Percentiles rank a stretch among this genome's conserved stretches.
phyloP scores from a whole-genome alignment of 2,113 vertebrate species.

The Scophthalmus maximus region DNA sequence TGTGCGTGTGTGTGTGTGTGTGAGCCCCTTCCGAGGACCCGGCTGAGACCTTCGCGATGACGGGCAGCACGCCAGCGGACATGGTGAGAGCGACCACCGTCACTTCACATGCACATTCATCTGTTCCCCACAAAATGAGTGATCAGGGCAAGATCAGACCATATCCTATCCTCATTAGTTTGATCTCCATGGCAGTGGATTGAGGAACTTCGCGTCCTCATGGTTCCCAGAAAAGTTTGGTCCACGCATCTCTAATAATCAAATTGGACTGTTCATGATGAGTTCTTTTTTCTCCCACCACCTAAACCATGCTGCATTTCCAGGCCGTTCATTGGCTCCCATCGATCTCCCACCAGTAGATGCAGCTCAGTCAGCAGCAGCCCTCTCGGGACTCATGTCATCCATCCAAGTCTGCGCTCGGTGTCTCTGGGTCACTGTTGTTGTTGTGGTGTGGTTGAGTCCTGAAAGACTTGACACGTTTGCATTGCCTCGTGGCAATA shows the following conservation, averaged over 20 bases:
- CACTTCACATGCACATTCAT: neutral
- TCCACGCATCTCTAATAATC: too few species aligned
- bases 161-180: too few species aligned
- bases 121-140: too few species aligned
- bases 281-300: too few species aligned
- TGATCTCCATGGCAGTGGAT: neutral
- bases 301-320: neutral
- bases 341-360: neutral
- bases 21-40: conserved; percentile 46
- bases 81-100: conserved; percentile 75
- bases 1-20: conserved; percentile 32
- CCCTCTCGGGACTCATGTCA: too few species aligned
- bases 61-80: conserved; percentile 80
- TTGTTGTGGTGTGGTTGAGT: neutral
- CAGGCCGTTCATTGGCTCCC: neutral
- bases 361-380: too few species aligned
- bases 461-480: neutral
- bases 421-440: neutral
- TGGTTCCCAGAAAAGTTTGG: too few species aligned
- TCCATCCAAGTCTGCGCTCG: too few species aligned
- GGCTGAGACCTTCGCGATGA: conserved; percentile 75
- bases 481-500: too few species aligned
- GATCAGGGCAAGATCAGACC: too few species aligned
- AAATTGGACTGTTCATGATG: too few species aligned
- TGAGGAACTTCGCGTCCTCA: too few species aligned